phyloP scores from a whole-genome alignment of 1,140 invertebrate genomes.

The Drosophila serrata region DNA sequence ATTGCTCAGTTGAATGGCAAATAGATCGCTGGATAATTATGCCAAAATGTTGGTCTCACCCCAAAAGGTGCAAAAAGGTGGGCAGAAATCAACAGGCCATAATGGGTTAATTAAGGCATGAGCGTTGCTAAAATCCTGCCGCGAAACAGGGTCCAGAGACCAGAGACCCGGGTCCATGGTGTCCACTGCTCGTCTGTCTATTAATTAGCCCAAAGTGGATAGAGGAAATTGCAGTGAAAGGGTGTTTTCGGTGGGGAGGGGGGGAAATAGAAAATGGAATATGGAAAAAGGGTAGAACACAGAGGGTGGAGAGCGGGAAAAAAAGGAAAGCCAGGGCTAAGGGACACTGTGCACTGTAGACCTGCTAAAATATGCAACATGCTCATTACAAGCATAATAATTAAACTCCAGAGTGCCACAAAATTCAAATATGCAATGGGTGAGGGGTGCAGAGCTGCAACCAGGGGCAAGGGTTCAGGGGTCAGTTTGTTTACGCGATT shows the following conservation, averaged over 20 bases:
- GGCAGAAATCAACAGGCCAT: constrained; percentile 67
- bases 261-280: constrained; percentile 7
- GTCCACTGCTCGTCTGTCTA: constrained; percentile 38
- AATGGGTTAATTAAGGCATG: constrained; percentile 71
- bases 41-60: constrained; percentile 18
- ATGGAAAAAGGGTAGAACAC: not conserved
- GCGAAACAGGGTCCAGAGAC: not conserved
- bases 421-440: constrained; percentile 60
- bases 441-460: not conserved
- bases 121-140: not conserved
- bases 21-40: constrained; percentile 58
- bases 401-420: constrained; percentile 69
- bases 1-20: constrained; percentile 61
- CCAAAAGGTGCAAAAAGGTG: constrained; percentile 13
- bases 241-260: not conserved
- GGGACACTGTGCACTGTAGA: not conserved
- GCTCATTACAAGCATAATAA: constrained; percentile 75
- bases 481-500: constrained; percentile 64
- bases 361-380: constrained; percentile 67
- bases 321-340: not conserved
- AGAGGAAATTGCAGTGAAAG: constrained; percentile 15
- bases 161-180: not conserved
- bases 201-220: constrained; percentile 67
- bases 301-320: not conserved
- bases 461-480: not conserved